These are phyloP conservation scores for Symphodus melops DNA, from an alignment of 2,113 vertebrate species.

Conservation along the genomic window DNA sequence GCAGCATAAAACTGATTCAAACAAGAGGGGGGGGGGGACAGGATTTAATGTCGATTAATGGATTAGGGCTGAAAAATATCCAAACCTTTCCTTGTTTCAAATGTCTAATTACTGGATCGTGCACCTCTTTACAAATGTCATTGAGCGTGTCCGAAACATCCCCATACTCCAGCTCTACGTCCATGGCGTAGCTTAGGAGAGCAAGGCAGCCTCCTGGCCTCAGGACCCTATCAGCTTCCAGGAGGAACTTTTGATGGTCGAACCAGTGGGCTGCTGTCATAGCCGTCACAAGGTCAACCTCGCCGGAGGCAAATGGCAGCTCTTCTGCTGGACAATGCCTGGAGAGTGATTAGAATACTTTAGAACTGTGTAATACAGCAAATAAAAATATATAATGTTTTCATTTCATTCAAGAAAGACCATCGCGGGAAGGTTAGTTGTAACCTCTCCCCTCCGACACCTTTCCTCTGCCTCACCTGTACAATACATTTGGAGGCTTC, in stretches of 20 bases:
- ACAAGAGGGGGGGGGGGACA: neutral
- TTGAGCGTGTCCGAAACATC: slow-evolving; percentile 73
- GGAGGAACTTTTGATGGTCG: slow-evolving; percentile 74
- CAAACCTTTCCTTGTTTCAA: too few species aligned
- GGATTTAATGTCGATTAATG: too few species aligned
- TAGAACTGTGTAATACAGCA: too few species aligned
- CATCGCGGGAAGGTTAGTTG: too few species aligned
- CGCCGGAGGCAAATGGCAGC: slow-evolving; percentile 70
- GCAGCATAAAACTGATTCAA: slow-evolving; percentile 58
- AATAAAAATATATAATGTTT: too few species aligned
- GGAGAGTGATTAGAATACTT: neutral
- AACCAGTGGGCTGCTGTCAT: slow-evolving; percentile 87
- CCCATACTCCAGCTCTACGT: slow-evolving; percentile 75
- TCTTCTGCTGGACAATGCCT: slow-evolving; percentile 82
- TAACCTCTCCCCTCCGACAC: neutral
- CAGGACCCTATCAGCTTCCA: slow-evolving; percentile 77
- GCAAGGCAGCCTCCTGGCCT: slow-evolving; percentile 81
- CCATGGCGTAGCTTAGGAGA: slow-evolving; percentile 77
- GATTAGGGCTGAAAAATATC: too few species aligned
- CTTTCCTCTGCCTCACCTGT: slow-evolving; percentile 69
- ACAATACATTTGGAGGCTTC: slow-evolving; percentile 76
- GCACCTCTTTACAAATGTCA: slow-evolving; percentile 79
- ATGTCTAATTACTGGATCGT: too few species aligned
- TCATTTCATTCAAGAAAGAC: too few species aligned
- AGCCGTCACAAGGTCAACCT: slow-evolving; percentile 79